phyloP scores from a whole-genome alignment of 2,113 vertebrate genomes.

The Odocoileus hemionus region DNA sequence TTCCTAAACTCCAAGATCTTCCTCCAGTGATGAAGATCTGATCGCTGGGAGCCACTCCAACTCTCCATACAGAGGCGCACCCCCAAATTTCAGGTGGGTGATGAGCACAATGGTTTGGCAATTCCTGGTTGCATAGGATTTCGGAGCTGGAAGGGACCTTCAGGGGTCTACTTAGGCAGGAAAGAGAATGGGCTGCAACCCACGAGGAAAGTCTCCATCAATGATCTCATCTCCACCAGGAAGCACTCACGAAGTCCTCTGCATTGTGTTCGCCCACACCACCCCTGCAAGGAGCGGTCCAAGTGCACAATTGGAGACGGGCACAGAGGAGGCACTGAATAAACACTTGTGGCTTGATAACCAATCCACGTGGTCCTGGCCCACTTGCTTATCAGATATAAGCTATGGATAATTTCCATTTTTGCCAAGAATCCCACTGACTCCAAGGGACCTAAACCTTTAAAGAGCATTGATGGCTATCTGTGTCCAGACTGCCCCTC shows the following conservation, averaged over 20 bases:
- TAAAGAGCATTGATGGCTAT: not conserved
- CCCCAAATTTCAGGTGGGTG: not conserved
- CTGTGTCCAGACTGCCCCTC: not conserved
- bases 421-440: not conserved
- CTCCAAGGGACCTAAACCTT: not conserved
- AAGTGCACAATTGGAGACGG: not conserved
- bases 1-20: not conserved
- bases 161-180: not conserved
- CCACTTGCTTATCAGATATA: not conserved
- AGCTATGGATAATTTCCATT: not conserved
- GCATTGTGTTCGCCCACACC: constrained; percentile 26
- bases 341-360: constrained; percentile 50
- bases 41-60: not conserved
- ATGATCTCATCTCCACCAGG: not conserved
- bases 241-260: not conserved
- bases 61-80: not conserved
- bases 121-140: not conserved
- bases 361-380: not conserved
- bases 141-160: not conserved
- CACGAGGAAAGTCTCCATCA: not conserved
- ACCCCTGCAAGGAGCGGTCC: not conserved
- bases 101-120: fast-evolving
- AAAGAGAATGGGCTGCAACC: not conserved
- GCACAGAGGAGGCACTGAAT: not conserved
- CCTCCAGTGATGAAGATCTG: not conserved